Evolutionary conservation across 2,797 vertebrate genomes (phyloP), one percentile per base, ranked within the genome.

Genomic region (Chaenodraco wilsoni): DNA sequence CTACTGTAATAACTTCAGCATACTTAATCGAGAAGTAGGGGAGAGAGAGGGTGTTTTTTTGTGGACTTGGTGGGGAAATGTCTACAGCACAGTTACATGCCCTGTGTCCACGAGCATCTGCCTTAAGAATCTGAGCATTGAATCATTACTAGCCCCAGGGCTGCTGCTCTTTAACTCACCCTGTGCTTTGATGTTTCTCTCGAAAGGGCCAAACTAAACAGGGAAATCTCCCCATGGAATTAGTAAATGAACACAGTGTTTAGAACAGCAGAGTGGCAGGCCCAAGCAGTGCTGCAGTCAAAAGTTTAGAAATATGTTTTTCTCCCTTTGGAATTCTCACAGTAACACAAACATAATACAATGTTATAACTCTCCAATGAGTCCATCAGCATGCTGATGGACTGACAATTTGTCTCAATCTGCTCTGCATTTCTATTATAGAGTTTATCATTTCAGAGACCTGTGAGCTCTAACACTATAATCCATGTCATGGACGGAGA

Each of bases 121-220:
- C 64, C 66, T 55, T 27, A 76, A 78, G n/a, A 85, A 87, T 79
- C 63, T 68, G 55, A 83, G 81, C 56, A 64, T 37, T 81, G 79
- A 88, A 76, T 86, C 73, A 82, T 76, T 73, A 78, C 57, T 43
- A 61, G 84, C 81, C 72, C 23, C 43, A 23, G 72, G 74, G 77
- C 72, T 55, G 80, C 69, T 87, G 76, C 76, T 87, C 80, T 85
- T 86, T 65, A 75, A 61, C 80, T 82, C 74, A 83, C 76, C 78
- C 69, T 49, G 50, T 17, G 68, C 76, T 88, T 83, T 87, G 66
- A 88, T 73, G 74, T 80, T 72, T 72, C 68, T 72, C 69, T 73
- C 63, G 40, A 76, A 81, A 7, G 50, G 58, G 68, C 66, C 69
- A 62, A 83, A 84, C 68, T 82, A 84, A 85, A 74, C 52, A 75